Conservation (phyloP, 2,888 invertebrate species). For the Blastobasis adustella region DNA sequence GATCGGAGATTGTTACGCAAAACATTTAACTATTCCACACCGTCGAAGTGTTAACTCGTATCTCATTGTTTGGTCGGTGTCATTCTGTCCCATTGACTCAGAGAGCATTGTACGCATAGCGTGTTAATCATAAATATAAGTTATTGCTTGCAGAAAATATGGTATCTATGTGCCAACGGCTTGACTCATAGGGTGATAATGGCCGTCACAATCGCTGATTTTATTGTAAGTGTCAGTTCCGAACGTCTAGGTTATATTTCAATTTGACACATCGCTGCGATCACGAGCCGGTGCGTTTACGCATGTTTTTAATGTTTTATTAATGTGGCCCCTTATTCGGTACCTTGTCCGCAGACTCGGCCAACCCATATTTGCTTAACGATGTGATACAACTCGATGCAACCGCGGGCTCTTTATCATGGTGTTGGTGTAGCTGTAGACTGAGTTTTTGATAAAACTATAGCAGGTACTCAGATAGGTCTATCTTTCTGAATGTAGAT, state of each 20-base stretch:
- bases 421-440: too few relatives aligned
- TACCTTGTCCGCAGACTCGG: conserved; percentile 22
- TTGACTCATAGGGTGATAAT: conserved; percentile 11
- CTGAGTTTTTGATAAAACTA: too few relatives aligned
- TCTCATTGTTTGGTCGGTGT: conserved; percentile 1
- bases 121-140: conserved; percentile 13
- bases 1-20: too few relatives aligned
- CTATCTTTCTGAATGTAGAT: too few relatives aligned
- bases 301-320: conserved; percentile 44
- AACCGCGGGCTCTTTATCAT: too few relatives aligned
- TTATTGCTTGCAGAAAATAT: conserved; percentile 6
- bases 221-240: conserved; percentile 43
- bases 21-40: too few relatives aligned
- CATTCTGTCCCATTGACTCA: conserved; percentile 8
- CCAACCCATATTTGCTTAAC: conserved; percentile 27
- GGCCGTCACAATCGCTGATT: conserved; percentile 6
- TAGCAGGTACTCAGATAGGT: too few relatives aligned
- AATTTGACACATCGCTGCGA: conserved; percentile 54
- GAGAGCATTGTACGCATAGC: conserved; percentile 2
- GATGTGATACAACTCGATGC: background rate
- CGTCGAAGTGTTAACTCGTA: too few relatives aligned
- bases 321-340: conserved; percentile 38
- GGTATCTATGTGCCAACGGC: conserved; percentile 4
- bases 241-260: conserved; percentile 40
- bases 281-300: conserved; percentile 22